Conservation (phyloP, 2,888 invertebrate species). For the Scaeva pyrastri region DNA sequence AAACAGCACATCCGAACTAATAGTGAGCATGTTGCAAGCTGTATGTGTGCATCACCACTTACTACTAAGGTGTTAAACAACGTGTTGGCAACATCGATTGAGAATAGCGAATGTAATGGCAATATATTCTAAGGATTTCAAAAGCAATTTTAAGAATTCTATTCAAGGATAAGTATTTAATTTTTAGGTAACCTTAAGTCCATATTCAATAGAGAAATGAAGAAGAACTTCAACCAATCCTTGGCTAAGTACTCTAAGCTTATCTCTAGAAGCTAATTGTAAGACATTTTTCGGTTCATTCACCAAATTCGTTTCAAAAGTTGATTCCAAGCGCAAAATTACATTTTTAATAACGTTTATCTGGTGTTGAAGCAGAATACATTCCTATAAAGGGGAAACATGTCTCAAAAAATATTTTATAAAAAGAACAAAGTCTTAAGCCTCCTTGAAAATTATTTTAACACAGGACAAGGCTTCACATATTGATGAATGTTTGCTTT, state of each 20-base stretch:
- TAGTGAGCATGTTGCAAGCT: constrained; percentile 91
- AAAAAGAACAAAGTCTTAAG: no score
- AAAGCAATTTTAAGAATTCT: constrained; percentile 77
- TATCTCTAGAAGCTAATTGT: constrained; percentile 90
- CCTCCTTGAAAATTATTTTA: no score
- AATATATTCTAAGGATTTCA: constrained; percentile 80
- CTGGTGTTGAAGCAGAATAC: constrained; percentile 94
- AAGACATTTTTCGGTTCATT: constrained; percentile 84
- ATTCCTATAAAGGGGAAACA: constrained; percentile 86
- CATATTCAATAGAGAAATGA: constrained; percentile 87
- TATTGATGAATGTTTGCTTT: no score
- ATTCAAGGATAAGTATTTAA: background rate
- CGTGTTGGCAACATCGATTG: constrained; percentile 85
- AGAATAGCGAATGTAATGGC: constrained; percentile 82
- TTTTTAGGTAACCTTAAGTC: constrained; percentile 81
- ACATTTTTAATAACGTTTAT: constrained; percentile 92
- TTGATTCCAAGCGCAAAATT: constrained; percentile 89
- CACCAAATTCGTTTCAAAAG: constrained; percentile 82
- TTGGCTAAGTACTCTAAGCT: constrained; percentile 92
- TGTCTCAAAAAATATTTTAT: background rate
- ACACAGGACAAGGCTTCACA: no score
- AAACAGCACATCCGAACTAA: constrained; percentile 90
- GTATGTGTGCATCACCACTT: constrained; percentile 91
- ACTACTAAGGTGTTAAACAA: constrained; percentile 91
- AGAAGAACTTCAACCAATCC: constrained; percentile 92